Base-by-base conservation (phyloP, 1,140 invertebrate species). In the Hyposmocoma kahamanoa region DNA sequence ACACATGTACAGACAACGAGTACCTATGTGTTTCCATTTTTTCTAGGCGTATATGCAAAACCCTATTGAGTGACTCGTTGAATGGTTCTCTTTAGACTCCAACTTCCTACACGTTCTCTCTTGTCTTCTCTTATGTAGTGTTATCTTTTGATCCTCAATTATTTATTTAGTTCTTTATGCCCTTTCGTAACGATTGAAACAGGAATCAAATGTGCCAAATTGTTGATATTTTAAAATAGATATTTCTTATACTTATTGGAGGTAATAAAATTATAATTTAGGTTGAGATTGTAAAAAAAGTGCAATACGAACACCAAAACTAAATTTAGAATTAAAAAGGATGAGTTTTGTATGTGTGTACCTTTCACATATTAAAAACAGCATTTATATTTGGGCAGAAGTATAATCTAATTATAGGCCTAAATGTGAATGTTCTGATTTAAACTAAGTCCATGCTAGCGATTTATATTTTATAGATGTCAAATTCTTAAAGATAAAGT, bases 391-490 rank as follows among this genome's bases (percentile, higher is more conserved):
- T 17, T 36, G 32, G 18, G 15, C 28, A 13, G 2, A n/a, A 15
- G 15, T 17, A 36, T 36, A 36, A 36, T 36, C 15, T 17, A 36
- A 36, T 36, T 36, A 36, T 36, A 17, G 32, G 18, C 8, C 18
- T 6, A 36, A 36, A 36, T 36, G 18, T 36, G 18, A 17, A 15
- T 15, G 15, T 36, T 36, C 32, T 2, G 13, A 2, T 36, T 6
- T 17, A 17, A 6, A 36, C 4, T 24, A 48, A 42, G 32, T 42
- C 43, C 26, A 55, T 22, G 26, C 56, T 67, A 67, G 59, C 63
- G 62, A 17, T 36, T 17, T 74, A 68, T 79, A 72, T 83, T 78
- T 71, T 80, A 72, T 81, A 79, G 72, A 72, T 69, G 75, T 84
- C 70, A 71, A 72, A 71, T 73, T 81, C 67, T 58, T 76, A 63